Percentiles rank a stretch among this genome's conserved stretches.
Evolutionary conservation across 2,797 vertebrate species (phyloP).

Genomic region (Dallia pectoralis): DNA sequence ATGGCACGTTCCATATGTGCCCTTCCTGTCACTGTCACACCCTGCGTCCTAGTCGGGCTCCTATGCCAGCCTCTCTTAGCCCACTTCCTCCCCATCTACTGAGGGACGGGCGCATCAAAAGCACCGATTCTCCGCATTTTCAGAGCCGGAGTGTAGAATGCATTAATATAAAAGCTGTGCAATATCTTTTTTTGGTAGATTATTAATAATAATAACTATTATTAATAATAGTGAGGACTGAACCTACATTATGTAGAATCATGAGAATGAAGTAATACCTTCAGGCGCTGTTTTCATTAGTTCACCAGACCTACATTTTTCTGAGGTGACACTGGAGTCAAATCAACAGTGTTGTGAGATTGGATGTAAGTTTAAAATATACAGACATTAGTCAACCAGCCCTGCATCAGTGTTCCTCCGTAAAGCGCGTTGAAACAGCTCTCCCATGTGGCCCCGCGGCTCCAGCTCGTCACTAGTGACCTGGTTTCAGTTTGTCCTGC

Average conservation of each 20-base stretch:
- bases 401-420: slow-evolving; percentile 44
- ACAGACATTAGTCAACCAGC: slow-evolving; percentile 52
- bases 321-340: slow-evolving; percentile 26
- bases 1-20: slow-evolving; percentile 73
- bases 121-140: neutral
- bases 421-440: slow-evolving; percentile 51
- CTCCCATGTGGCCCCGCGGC: slow-evolving; percentile 14
- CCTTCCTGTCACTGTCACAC: slow-evolving; percentile 67
- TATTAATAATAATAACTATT: too few species aligned
- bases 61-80: slow-evolving; percentile 29
- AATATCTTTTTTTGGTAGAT: too few species aligned
- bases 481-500: slow-evolving; percentile 57
- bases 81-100: slow-evolving; percentile 29
- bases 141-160: neutral
- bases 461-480: slow-evolving; percentile 48
- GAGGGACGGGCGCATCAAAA: neutral
- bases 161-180: neutral
- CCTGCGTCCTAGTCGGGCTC: slow-evolving; percentile 28
- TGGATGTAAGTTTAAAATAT: slow-evolving; percentile 40
- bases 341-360: slow-evolving; percentile 43
- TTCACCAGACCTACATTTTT: neutral
- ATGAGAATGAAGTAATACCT: neutral
- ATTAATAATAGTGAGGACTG: neutral
- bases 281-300: neutral
- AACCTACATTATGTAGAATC: neutral